These are phyloP conservation scores for Actinia tenebrosa DNA, from an alignment of 64 coral and sea anemone species.

Conservation along the genomic window DNA sequence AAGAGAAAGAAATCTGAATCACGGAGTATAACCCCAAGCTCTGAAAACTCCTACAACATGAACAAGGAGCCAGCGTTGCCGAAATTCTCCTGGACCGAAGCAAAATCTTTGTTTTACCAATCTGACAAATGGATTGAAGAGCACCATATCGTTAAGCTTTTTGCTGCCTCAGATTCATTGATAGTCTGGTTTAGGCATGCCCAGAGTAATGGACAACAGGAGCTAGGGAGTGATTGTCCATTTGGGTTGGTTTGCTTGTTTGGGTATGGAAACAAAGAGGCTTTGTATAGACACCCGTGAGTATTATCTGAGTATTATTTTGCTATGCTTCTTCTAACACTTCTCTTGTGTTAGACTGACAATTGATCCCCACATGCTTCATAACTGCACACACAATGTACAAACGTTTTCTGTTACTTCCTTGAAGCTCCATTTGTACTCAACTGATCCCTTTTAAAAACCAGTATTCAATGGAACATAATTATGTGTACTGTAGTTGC, in stretches of 20 bases:
- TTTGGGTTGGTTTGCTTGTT: slow-evolving; percentile 15
- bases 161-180: slow-evolving; percentile 13
- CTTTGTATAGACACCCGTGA: not conserved
- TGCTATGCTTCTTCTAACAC: too few species aligned
- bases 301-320: not conserved
- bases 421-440: too few species aligned
- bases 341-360: too few species aligned
- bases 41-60: slow-evolving; percentile 7
- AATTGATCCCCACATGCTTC: too few species aligned
- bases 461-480: too few species aligned
- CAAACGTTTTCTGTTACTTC: too few species aligned
- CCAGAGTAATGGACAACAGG: not conserved
- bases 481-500: too few species aligned
- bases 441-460: too few species aligned
- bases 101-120: not conserved
- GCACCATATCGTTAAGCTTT: not conserved
- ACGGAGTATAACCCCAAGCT: slow-evolving; percentile 9
- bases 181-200: not conserved
- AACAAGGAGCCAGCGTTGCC: not conserved
- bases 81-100: slow-evolving; percentile 3
- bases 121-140: not conserved
- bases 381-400: too few species aligned
- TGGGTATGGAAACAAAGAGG: slow-evolving; percentile 1
- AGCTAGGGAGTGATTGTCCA: not conserved
- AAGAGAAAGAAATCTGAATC: slow-evolving; percentile 23